These are phyloP conservation scores for Tringa solitaria DNA, from an alignment of 2,113 vertebrate genomes.

Conservation along the genomic window DNA sequence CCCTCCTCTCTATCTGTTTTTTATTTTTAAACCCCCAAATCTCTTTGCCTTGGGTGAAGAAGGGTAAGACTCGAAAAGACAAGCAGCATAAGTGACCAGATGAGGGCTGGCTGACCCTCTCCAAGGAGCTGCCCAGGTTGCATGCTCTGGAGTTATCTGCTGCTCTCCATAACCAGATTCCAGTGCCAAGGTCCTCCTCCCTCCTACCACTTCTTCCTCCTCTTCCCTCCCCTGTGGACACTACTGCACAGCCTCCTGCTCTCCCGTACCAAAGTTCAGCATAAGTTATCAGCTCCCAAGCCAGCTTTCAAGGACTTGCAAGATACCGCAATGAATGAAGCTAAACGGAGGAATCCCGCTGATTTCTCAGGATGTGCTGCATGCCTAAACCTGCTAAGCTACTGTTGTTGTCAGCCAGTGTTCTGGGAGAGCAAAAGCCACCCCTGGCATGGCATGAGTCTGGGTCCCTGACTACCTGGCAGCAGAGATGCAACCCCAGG, in stretches of 20 bases:
- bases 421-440: neutral
- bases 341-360: neutral
- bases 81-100: neutral
- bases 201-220: neutral
- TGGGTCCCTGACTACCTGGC: neutral
- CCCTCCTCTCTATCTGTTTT: neutral
- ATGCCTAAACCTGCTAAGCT: neutral
- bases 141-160: neutral
- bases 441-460: neutral
- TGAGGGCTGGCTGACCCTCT: neutral
- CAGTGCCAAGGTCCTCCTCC: neutral
- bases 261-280: neutral
- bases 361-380: neutral
- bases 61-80: neutral
- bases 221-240: neutral
- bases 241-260: neutral
- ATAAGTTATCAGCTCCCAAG: neutral
- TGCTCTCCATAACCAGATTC: neutral
- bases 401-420: neutral
- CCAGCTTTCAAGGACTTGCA: constrained; percentile 1
- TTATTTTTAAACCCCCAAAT: neutral
- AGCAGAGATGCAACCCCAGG: neutral
- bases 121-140: neutral
- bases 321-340: neutral
- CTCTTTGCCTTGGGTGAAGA: neutral